Evolutionary conservation across 2,113 vertebrate species (phyloP).

Genomic region (Centropus bengalensis): DNA sequence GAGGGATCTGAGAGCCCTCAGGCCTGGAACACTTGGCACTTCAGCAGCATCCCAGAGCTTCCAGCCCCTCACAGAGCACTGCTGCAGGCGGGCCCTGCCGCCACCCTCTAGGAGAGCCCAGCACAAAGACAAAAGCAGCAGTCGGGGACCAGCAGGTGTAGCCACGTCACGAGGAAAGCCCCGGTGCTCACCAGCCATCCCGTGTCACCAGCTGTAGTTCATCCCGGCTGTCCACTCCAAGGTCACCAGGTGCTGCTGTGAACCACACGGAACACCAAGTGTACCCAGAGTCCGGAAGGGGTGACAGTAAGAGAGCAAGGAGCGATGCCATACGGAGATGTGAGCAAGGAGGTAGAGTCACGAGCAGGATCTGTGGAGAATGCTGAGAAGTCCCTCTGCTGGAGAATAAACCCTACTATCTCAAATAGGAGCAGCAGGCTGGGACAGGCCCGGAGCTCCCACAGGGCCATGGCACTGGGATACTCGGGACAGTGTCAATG

Average conservation of each 20-base stretch:
- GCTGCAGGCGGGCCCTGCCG: not conserved
- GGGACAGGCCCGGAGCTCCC: not conserved
- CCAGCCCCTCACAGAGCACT: not conserved
- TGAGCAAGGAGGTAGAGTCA: not conserved
- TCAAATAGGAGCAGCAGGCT: not conserved
- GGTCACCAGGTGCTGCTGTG: not conserved
- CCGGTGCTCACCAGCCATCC: not conserved
- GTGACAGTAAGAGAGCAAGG: not conserved
- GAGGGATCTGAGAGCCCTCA: not conserved
- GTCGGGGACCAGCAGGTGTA: not conserved
- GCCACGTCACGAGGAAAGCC: not conserved
- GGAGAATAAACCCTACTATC: not conserved
- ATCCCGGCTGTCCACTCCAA: no score
- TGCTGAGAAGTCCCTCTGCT: not conserved
- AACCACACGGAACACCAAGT: not conserved
- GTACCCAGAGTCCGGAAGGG: not conserved
- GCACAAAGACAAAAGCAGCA: not conserved
- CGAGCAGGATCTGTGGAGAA: not conserved
- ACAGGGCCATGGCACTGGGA: not conserved
- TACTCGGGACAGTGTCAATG: fast-evolving
- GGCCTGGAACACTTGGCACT: not conserved
- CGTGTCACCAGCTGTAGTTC: not conserved
- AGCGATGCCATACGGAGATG: not conserved
- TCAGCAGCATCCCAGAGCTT: not conserved
- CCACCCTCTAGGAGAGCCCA: not conserved